Conservation (phyloP, 2,888 invertebrate genomes). For the Thecophora atra region DNA sequence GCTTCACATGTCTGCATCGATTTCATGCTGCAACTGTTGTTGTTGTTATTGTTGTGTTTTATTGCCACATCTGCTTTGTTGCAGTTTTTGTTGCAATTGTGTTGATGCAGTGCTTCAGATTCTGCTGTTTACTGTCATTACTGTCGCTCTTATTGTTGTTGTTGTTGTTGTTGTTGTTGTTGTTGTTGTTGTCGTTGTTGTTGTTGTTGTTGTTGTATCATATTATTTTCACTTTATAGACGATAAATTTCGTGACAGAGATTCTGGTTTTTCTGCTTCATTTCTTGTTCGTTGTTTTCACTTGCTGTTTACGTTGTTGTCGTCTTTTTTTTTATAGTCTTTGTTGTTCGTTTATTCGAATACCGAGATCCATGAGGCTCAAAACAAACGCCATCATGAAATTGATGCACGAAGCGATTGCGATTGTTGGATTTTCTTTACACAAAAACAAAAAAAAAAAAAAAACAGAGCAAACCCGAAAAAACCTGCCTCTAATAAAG, state of each 20-base stretch:
- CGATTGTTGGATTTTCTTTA: too few relatives aligned
- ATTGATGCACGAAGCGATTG: too few relatives aligned
- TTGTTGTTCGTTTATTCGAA: neutral
- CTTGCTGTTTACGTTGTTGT: neutral
- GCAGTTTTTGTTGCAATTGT: neutral
- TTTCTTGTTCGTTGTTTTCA: neutral
- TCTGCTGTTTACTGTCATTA: neutral
- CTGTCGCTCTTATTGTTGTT: neutral
- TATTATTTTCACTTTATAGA: slow-evolving; percentile 1
- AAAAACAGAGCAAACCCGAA: too few relatives aligned
- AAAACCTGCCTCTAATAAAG: too few relatives aligned
- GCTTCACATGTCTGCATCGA: neutral
- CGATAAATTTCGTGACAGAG: neutral
- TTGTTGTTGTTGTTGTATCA: neutral
- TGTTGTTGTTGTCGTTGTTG: neutral
- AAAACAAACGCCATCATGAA: neutral
- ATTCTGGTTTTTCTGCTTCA: neutral
- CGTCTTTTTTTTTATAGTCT: too few relatives aligned
- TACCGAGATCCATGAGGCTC: neutral
- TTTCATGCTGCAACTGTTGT: neutral
- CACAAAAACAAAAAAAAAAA: too few relatives aligned
- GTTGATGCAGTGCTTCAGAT: neutral
- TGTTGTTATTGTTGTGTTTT: neutral
- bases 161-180: neutral
- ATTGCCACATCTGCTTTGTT: neutral